Base-by-base conservation (phyloP, 2,888 invertebrate species). In the Liposcelis brunnea region DNA sequence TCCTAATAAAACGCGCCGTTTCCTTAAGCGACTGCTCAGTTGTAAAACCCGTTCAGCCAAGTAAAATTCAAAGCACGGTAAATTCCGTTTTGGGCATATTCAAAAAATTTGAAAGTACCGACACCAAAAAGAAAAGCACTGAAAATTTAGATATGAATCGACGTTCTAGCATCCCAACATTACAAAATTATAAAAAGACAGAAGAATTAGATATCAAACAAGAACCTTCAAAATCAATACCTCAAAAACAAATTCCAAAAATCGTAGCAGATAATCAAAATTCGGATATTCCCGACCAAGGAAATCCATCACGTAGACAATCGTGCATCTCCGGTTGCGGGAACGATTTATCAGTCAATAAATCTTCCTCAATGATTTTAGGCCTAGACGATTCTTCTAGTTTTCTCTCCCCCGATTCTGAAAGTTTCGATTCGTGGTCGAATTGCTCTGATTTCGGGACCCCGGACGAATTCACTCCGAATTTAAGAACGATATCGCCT, bases 21-120 rank as follows among this genome's bases (percentile, higher is more conserved):
- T 81, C 82, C 32, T 69, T 78, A 37, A 52, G 51, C 34, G 52
- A 54, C 47, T 48, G 44, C 18, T 49, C 49, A 48, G 55, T 52
- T 45, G 53, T 53, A 31, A 52, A 52, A 31, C 68, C 70, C 38
- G 72, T 72, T 38, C 72, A 73, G 55, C 77, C 42, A 36, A 49
- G 36, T 42, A 46, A 34, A 46, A 44, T 19, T 38, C 51, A 74
- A 34, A 75, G 77, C 10, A 77, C 80, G 2, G 82, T 83, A 0
- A 78, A 76, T 57, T 74, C 75, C 55, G 82, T 86, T 37, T 62
- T 86, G 47, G 82, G 83, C 1, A 63, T 85, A 2, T 82, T 86
- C 53, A 80, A 77, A 52, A 81, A 78, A 47, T 48, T 52, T 34
- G 64, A 63, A 37, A 48, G 55, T 16, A 56, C 18, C 49, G 53